These are phyloP conservation scores for Auanema sp. DNA, from an alignment of 2,888 invertebrate genomes.

Conservation along the genomic window DNA sequence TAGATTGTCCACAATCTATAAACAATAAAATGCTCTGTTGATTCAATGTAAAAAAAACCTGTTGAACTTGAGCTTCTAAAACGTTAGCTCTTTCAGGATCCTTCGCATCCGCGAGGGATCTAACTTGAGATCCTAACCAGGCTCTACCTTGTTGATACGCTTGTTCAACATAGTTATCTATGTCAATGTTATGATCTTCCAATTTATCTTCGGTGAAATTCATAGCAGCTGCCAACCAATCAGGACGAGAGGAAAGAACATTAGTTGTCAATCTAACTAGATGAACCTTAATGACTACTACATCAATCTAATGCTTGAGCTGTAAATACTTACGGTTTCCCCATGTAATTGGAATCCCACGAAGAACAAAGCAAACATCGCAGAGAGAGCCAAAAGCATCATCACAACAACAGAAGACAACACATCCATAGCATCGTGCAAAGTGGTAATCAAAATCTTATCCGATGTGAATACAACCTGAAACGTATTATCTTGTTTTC, in stretches of 20 bases:
- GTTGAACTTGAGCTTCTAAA: constrained; percentile 62
- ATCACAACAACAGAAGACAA: constrained; percentile 62
- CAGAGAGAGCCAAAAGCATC: constrained; percentile 50
- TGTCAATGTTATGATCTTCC: constrained; percentile 55
- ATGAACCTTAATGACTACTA: constrained; percentile 37
- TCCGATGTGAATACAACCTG: constrained; percentile 45
- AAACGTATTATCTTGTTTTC: neutral
- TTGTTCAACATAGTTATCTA: constrained; percentile 62
- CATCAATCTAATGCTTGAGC: neutral
- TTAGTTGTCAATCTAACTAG: constrained; percentile 50
- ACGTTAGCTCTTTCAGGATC: constrained; percentile 60
- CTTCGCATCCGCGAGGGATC: constrained; percentile 54
- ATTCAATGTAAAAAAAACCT: constrained; percentile 22
- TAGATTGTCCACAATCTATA: constrained; percentile 59
- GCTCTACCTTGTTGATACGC: constrained; percentile 60
- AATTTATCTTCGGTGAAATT: constrained; percentile 61
- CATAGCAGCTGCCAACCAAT: constrained; percentile 57
- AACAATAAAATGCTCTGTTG: constrained; percentile 1
- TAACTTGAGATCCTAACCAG: constrained; percentile 61
- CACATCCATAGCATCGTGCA: constrained; percentile 54
- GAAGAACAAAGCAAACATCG: constrained; percentile 51
- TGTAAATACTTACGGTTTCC: constrained; percentile 41
- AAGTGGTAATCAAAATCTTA: constrained; percentile 35
- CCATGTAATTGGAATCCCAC: constrained; percentile 58
- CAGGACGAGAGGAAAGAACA: constrained; percentile 54